Percentiles rank a stretch among this genome's conserved stretches.
Evolutionary conservation across 2,888 invertebrate genomes (phyloP).

Genomic region (Lydus trimaculatus): DNA sequence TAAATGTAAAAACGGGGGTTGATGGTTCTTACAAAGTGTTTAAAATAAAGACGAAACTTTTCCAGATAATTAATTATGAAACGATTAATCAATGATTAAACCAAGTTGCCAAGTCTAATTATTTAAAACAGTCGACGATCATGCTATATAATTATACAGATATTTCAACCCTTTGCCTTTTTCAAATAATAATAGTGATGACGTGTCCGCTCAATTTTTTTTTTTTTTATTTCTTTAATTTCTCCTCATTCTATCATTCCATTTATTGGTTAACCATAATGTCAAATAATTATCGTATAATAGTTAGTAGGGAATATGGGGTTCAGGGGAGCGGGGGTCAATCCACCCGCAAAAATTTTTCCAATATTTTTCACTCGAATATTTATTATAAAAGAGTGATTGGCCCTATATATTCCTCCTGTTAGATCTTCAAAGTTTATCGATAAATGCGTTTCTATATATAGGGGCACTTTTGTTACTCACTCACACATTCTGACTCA

Average conservation of each 20-base stretch:
- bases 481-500: neutral
- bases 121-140: conserved; percentile 14
- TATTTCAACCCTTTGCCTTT: conserved; percentile 3
- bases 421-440: neutral
- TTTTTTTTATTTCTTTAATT: neutral
- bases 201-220: neutral
- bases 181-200: neutral
- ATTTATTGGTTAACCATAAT: no score
- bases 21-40: neutral
- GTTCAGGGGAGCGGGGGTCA: no score
- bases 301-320: no score
- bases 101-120: conserved; percentile 9
- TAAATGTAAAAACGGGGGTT: neutral
- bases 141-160: conserved; percentile 1
- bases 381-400: neutral
- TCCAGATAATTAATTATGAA: conserved; percentile 13
- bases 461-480: neutral
- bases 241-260: no score
- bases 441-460: neutral
- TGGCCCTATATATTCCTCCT: neutral
- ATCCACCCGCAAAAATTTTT: no score
- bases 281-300: no score
- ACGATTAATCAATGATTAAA: conserved; percentile 11
- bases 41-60: conserved; percentile 5
- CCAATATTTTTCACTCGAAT: neutral